Evolutionary conservation across 1,140 invertebrate genomes (phyloP).

Genomic region (Stegodyphus dumicola): DNA sequence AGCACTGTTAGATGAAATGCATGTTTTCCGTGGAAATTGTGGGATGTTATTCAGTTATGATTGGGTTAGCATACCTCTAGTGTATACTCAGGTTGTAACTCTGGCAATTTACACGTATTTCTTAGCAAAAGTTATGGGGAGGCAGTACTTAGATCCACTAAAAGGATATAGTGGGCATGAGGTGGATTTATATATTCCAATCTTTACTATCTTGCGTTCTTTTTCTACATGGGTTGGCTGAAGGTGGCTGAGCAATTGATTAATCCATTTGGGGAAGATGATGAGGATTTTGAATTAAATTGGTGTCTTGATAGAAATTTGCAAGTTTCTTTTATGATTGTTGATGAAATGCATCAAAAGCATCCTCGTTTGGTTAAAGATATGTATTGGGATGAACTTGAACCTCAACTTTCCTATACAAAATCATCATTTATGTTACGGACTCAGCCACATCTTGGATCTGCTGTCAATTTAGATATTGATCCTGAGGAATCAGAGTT

Average conservation of each 20-base stretch:
- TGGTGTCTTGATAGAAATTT: slow-evolving; percentile 63
- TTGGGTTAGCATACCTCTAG: slow-evolving; percentile 72
- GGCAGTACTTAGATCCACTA: slow-evolving; percentile 79
- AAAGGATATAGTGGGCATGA: slow-evolving; percentile 64
- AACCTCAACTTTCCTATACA: no score
- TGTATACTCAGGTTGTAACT: slow-evolving; percentile 81
- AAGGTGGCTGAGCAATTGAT: slow-evolving; percentile 68
- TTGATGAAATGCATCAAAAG: slow-evolving; percentile 63
- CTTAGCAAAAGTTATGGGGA: slow-evolving; percentile 84
- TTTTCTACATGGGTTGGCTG: slow-evolving; percentile 96
- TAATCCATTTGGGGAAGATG: slow-evolving; percentile 72
- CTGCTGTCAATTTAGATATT: slow-evolving; percentile 64
- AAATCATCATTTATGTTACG: no score
- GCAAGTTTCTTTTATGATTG: slow-evolving; percentile 62
- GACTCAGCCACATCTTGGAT: no score
- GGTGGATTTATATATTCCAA: slow-evolving; percentile 64
- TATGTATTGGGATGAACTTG: slow-evolving; percentile 69
- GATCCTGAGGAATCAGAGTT: slow-evolving; percentile 64
- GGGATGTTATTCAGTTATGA: slow-evolving; percentile 70
- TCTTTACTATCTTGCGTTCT: slow-evolving; percentile 78
- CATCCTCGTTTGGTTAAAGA: slow-evolving; percentile 66
- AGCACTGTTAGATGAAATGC: slow-evolving; percentile 64
- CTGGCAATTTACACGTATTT: slow-evolving; percentile 92
- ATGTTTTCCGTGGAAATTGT: slow-evolving; percentile 68
- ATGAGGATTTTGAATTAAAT: slow-evolving; percentile 71